Conservation (phyloP, 2,797 vertebrate genomes). For the Pelobates cultripes region DNA sequence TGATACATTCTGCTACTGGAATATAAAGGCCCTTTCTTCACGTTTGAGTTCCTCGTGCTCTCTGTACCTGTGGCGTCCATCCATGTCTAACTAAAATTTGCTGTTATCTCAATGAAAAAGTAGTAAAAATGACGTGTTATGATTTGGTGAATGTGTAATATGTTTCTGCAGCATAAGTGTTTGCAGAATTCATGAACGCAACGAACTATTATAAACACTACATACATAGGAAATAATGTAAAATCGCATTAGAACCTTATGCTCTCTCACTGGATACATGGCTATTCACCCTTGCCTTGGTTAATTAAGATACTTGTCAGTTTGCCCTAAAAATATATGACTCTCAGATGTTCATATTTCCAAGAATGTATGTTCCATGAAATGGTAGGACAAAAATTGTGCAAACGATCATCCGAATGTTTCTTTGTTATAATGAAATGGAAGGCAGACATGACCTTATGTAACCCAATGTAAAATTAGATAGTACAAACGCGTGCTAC, state of each 20-base stretch:
- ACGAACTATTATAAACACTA: too few species aligned
- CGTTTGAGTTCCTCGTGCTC: too few species aligned
- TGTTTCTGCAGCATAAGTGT: too few species aligned
- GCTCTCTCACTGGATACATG: background rate
- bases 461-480: constrained; percentile 63
- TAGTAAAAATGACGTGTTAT: too few species aligned
- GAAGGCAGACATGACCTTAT: constrained; percentile 53
- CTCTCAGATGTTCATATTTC: constrained; percentile 44
- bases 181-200: too few species aligned
- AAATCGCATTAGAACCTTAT: background rate
- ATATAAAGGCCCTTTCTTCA: too few species aligned
- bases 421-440: constrained; percentile 45
- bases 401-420: constrained; percentile 57
- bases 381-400: constrained; percentile 61
- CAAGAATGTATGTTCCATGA: constrained; percentile 51
- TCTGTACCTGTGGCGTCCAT: too few species aligned
- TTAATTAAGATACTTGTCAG: background rate
- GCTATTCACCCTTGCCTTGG: background rate
- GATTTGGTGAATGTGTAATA: too few species aligned
- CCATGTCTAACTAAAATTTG: too few species aligned
- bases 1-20: too few species aligned
- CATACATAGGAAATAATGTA: background rate
- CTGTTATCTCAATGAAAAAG: too few species aligned
- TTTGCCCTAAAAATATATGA: constrained; percentile 11
- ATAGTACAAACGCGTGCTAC: constrained; percentile 58